Base-by-base conservation (phyloP, 2,113 vertebrate species). In the Nymphicus hollandicus region DNA sequence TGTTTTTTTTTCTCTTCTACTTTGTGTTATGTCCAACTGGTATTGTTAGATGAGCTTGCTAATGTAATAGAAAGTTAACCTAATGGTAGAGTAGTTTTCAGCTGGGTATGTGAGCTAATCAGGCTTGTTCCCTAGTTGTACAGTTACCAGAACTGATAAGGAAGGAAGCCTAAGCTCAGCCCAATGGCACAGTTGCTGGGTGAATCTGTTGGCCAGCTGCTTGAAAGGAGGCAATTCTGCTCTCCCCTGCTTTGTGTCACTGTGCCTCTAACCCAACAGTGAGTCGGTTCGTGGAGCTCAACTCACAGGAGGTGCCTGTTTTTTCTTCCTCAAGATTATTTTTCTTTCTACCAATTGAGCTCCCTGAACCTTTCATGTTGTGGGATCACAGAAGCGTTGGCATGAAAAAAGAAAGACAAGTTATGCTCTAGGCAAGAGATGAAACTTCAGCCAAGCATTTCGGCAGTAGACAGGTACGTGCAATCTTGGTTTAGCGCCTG, bases 401-500 rank as follows among this genome's bases (percentile, higher is more conserved):
- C 10, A 7, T 81, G 23, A 37, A 39, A 50, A 64, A 69, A 19
- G 37, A 79, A 79, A 31, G 16, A 15, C 28, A 53, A 0, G 29
- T 27, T 27, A 6, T 28, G 46, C 50, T 87, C 1, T 8, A 31
- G 66, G 47, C 28, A 23, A 52, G 81, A 56, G 44, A 4, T 80
- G 20, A 27, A 68, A 9, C 19, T 22, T 87, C 28, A 83, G 3
- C 18, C 0, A 0, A 17, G 37, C 6, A 1, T 65, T 82, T 81
- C 3, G 10, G 16, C 29, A 15, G 46, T 35, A 44, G 61, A 16
- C 28, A n/a, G 55, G 10, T 53, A 4, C 0, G 0, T 1, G 1
- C 12, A 28, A 0, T 53, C 43, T 44, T n/a, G 18, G 7, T 73
- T 73, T 49, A 23, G 50, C 24, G 50, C 56, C 55, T 53, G 28